Conservation (phyloP, 2,113 vertebrate genomes). For the Mugil cephalus region DNA sequence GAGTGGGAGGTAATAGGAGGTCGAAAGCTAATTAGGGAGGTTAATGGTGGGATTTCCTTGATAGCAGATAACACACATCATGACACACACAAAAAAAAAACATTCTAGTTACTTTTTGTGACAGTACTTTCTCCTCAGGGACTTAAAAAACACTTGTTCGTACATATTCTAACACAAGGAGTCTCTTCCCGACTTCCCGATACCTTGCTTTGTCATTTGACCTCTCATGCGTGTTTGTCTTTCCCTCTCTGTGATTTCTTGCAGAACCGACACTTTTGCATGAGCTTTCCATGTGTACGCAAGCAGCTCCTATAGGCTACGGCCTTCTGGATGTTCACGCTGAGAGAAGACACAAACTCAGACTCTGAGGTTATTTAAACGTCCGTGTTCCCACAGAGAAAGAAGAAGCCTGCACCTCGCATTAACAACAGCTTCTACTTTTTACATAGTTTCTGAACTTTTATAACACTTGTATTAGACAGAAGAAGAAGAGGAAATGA, state of each 20-base stretch:
- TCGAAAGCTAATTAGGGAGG: slow-evolving; percentile 17
- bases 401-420: neutral
- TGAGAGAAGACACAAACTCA: slow-evolving; percentile 43
- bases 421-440: neutral
- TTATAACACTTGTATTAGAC: neutral
- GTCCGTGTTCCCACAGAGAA: slow-evolving; percentile 25
- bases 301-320: slow-evolving; percentile 25
- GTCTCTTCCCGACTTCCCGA: neutral
- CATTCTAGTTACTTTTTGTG: no score
- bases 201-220: slow-evolving; percentile 1
- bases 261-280: neutral
- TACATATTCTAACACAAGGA: no score
- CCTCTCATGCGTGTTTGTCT: neutral
- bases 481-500: slow-evolving; percentile 23
- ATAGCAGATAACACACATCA: neutral
- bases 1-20: neutral
- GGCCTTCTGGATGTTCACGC: slow-evolving; percentile 26
- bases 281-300: neutral
- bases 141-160: no score
- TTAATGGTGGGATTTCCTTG: slow-evolving; percentile 8
- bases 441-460: slow-evolving; percentile 1
- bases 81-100: no score
- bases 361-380: slow-evolving; percentile 49
- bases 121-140: no score
- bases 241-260: neutral